These are phyloP conservation scores for Mus spicilegus DNA, from an alignment of 2,113 vertebrate genomes.

Conservation along the genomic window DNA sequence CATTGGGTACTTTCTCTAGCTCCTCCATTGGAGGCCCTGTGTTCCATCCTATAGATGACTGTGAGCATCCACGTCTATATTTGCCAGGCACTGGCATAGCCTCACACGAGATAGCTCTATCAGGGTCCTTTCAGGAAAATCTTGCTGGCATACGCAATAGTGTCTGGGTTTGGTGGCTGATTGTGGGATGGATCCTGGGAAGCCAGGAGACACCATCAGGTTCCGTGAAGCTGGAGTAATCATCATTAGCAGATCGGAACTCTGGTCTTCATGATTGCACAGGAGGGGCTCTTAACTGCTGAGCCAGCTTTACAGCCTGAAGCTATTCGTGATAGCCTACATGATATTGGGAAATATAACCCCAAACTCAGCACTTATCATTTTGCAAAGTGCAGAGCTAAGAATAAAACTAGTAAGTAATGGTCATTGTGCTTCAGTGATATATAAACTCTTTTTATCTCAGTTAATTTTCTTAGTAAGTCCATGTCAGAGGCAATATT, in stretches of 20 bases:
- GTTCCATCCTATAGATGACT: no score
- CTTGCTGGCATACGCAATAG: no score
- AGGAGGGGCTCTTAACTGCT: neutral
- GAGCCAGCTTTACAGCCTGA: neutral
- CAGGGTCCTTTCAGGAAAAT: no score
- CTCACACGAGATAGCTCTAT: no score
- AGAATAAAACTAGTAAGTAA: neutral
- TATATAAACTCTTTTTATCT: neutral
- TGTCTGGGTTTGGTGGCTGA: no score
- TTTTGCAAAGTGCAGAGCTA: neutral
- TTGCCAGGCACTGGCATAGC: no score
- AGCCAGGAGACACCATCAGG: neutral
- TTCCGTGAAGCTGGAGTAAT: neutral
- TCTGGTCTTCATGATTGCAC: neutral
- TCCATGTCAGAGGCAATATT: neutral
- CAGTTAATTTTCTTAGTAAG: slow-evolving; percentile 15
- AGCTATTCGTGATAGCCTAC: neutral
- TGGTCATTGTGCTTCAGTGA: neutral
- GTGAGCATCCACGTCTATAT: no score
- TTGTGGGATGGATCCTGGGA: no score
- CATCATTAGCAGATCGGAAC: neutral
- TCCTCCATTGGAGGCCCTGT: no score
- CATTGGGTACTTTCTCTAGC: no score
- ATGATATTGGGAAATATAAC: neutral
- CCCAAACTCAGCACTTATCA: neutral